phyloP scores from a whole-genome alignment of 2,113 vertebrate genomes.

The Myiagra hebetior region DNA sequence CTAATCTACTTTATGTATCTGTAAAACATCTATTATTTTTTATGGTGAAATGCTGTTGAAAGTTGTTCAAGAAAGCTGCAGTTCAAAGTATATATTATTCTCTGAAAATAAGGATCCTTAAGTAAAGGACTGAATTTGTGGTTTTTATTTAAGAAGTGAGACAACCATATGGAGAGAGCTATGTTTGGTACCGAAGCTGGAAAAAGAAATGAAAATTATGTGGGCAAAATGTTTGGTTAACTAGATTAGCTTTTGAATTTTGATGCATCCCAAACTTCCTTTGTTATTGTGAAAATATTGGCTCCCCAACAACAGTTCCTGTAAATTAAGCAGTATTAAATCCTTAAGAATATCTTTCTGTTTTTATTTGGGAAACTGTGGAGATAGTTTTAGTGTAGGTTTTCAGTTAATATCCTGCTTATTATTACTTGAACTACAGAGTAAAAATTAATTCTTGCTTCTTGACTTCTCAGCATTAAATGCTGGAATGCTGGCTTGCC shows the following conservation, averaged over 20 bases:
- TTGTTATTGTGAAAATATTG: background rate
- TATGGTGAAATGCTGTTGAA: background rate
- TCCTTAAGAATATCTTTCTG: background rate
- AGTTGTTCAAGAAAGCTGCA: background rate
- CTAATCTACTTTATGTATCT: background rate
- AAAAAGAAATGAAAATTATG: background rate
- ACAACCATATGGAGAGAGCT: background rate
- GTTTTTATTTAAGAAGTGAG: background rate
- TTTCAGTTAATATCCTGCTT: conserved; percentile 7
- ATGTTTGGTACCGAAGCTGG: background rate
- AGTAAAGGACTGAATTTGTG: background rate
- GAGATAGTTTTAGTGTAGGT: background rate
- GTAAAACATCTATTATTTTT: background rate
- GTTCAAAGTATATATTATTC: background rate
- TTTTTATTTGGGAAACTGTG: background rate
- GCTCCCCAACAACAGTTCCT: background rate
- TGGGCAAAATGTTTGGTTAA: background rate
- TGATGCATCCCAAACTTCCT: background rate
- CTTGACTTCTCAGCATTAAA: conserved; percentile 4
- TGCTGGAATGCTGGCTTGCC: background rate
- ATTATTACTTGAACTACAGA: conserved; percentile 3
- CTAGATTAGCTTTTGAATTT: background rate
- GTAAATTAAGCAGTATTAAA: background rate
- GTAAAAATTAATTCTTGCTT: conserved; percentile 11
- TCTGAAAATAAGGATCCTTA: background rate